Conservation (phyloP, 2,113 vertebrate genomes). For the Hypanus sabinus region DNA sequence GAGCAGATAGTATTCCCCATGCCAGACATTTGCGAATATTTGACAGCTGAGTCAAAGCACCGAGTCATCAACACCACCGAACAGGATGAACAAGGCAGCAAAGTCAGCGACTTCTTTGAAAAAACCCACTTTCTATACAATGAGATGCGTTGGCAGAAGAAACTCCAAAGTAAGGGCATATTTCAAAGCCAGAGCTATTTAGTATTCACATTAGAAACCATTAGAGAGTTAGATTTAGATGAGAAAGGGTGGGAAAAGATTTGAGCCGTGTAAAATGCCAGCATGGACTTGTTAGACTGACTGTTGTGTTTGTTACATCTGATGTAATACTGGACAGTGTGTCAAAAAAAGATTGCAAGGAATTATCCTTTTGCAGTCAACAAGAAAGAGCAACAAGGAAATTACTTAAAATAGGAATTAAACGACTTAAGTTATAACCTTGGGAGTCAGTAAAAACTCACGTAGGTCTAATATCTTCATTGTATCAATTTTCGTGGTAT, state of each 20-base stretch:
- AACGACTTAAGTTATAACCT: neutral
- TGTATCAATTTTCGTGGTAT: neutral
- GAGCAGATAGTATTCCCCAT: conserved; percentile 96
- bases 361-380: neutral
- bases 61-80: conserved; percentile 88
- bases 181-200: neutral
- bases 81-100: conserved; percentile 96
- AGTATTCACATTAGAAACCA: too few relatives aligned
- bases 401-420: neutral
- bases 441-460: neutral
- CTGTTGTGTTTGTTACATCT: too few relatives aligned
- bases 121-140: conserved; percentile 90
- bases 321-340: neutral
- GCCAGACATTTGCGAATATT: conserved; percentile 85
- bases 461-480: neutral
- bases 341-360: too few relatives aligned
- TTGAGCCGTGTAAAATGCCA: too few relatives aligned
- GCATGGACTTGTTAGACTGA: too few relatives aligned
- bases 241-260: too few relatives aligned
- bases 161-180: conserved; percentile 77
- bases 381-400: neutral
- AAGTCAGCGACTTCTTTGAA: conserved; percentile 94
- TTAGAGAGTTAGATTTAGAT: too few relatives aligned
- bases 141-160: conserved; percentile 98
- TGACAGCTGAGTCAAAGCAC: conserved; percentile 86